A percentile compares a stretch with the other conserved stretches of the same genome.
Evolutionary conservation across 2,797 vertebrate species (phyloP).

Genomic region (Platalea minor): DNA sequence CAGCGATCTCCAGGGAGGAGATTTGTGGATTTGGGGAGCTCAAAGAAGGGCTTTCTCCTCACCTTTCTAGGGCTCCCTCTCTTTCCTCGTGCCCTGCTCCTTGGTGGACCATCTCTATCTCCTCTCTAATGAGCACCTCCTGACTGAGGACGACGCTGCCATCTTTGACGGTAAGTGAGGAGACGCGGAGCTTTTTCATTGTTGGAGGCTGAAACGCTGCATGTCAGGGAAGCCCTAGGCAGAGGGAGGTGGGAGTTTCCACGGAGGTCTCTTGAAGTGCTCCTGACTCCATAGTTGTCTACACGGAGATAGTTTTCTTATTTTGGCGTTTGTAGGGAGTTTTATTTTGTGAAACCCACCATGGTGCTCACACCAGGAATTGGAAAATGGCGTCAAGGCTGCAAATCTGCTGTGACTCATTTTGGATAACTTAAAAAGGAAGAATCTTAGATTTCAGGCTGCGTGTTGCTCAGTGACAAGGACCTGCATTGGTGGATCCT

Average conservation of each 20-base stretch:
- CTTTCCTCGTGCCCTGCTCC: constrained; percentile 89
- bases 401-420: fast-evolving
- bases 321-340: not conserved
- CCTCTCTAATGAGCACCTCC: constrained; percentile 84
- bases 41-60: not conserved
- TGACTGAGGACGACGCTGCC: constrained; percentile 86
- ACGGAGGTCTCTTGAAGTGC: not conserved
- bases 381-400: not conserved
- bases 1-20: not conserved
- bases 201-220: not conserved
- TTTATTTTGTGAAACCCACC: not conserved
- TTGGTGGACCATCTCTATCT: constrained; percentile 93
- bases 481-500: not conserved
- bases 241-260: not conserved
- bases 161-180: constrained; percentile 84
- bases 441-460: not conserved
- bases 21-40: not conserved
- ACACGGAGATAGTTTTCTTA: not conserved
- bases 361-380: fast-evolving
- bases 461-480: not conserved
- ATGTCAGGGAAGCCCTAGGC: not conserved
- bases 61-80: constrained; percentile 83
- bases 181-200: fast-evolving
- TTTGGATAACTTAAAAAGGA: not conserved
- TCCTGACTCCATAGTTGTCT: not conserved